Base-by-base conservation (phyloP, 1,140 invertebrate species). In the Polyergus mexicanus region DNA sequence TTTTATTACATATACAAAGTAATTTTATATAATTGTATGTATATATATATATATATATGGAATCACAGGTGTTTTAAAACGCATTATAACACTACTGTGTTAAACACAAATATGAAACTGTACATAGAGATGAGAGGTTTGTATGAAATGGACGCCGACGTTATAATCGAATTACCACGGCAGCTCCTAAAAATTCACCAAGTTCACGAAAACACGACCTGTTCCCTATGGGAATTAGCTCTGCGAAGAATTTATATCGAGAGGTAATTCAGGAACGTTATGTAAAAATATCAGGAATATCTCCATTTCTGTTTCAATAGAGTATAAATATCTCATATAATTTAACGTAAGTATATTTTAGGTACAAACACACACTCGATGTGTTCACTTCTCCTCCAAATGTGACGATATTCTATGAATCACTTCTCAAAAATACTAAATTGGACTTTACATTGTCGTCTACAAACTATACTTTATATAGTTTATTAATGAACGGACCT, bases 191-290 rank as follows among this genome's bases (percentile, higher is more conserved):
- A 88, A 78, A 74, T 94, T 78, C 86, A 94, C 63, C 87, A 77
- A 56, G 28, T 89, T 66, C 28, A 89, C n/a, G 84, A 91, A 58
- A 94, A 92, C 47, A 86, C 69, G 38, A 87, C 81, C 25, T 75
- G 88, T 51, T 92, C 93, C 1, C 77, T 94, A 22, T 92, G 89
- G 90, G 94, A 94, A 87, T 89, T 94, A 80, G 91, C 94, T 13
- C 60, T 94, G 35, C 92, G 92, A 89, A 93, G 86, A 91, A 58
- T 93, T 84, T 94, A 94, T 86, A 63, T 75, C 16, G 84, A 84
- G 19, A 92, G 92, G 93, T 94, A 91, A 81, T 78, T 75, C 19
- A 66, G 28, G 62, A 69, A 41, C n/a, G 7, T 44, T 69, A 19
- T 51, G 16, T 41, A 47, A 81, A 74, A 51, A 51, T 51, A 51